phyloP scores from a whole-genome alignment of 2,113 vertebrate genomes.

The Xenopus tropicalis region DNA sequence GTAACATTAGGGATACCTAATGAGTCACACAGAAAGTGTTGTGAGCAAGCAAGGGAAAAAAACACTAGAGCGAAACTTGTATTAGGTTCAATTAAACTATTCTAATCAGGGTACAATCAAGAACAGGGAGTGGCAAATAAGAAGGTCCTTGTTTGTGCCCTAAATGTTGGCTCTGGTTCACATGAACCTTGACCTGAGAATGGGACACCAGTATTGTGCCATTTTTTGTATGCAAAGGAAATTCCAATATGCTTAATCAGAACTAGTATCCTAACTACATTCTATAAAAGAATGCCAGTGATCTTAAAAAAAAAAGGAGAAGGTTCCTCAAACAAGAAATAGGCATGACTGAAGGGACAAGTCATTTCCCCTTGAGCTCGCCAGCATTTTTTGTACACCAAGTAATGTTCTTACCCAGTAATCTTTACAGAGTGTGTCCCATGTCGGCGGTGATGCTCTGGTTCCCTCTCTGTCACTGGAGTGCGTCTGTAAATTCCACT shows the following conservation, averaged over 20 bases:
- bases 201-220: too few species aligned
- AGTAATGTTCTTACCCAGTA: slow-evolving; percentile 73
- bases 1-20: not conserved
- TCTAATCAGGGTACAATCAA: too few species aligned
- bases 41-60: not conserved
- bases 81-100: too few species aligned
- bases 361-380: not conserved
- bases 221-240: not conserved
- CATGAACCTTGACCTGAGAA: too few species aligned
- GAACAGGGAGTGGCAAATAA: too few species aligned
- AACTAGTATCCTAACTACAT: not conserved
- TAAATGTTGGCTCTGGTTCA: too few species aligned
- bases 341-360: not conserved
- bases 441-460: slow-evolving; percentile 72
- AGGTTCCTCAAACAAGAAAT: too few species aligned
- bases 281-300: not conserved
- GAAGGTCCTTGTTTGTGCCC: too few species aligned
- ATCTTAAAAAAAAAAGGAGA: too few species aligned
- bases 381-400: slow-evolving; percentile 17
- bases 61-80: not conserved
- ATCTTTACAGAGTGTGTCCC: slow-evolving; percentile 93
- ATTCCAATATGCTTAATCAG: not conserved
- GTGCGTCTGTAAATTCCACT: slow-evolving; percentile 88
- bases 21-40: not conserved
- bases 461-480: slow-evolving; percentile 71